Conservation (phyloP, 2,113 vertebrate genomes). For the Grammatotria lemairii region DNA sequence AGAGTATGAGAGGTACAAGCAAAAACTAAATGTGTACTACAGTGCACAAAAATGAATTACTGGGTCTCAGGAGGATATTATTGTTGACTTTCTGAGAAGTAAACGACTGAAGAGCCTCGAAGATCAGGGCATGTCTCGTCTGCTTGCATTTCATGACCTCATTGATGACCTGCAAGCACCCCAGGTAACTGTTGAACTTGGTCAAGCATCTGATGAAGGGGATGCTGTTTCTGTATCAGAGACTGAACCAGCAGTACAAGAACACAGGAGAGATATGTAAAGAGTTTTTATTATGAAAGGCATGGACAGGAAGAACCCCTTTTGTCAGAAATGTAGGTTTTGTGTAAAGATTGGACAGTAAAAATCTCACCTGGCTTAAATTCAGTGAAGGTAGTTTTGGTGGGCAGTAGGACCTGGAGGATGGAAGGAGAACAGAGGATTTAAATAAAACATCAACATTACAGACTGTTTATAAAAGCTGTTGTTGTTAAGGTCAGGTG, state of each 20-base stretch:
- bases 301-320: not conserved
- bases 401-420: fast-evolving
- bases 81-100: not conserved
- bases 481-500: not conserved
- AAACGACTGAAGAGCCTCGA: not conserved
- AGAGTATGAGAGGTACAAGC: no score
- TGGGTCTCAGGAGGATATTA: no score
- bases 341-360: fast-evolving
- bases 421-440: not conserved
- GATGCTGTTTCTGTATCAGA: not conserved
- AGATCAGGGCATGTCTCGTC: not conserved
- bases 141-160: not conserved
- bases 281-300: not conserved
- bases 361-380: not conserved
- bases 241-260: not conserved
- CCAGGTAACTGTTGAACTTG: not conserved
- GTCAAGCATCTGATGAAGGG: not conserved
- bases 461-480: not conserved
- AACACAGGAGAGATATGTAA: not conserved
- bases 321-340: not conserved
- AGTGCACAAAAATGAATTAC: no score
- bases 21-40: no score
- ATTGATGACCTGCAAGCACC: not conserved
- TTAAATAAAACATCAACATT: not conserved
- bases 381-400: not conserved